phyloP scores from a whole-genome alignment of 2,113 vertebrate species.

The Macrotus californicus region DNA sequence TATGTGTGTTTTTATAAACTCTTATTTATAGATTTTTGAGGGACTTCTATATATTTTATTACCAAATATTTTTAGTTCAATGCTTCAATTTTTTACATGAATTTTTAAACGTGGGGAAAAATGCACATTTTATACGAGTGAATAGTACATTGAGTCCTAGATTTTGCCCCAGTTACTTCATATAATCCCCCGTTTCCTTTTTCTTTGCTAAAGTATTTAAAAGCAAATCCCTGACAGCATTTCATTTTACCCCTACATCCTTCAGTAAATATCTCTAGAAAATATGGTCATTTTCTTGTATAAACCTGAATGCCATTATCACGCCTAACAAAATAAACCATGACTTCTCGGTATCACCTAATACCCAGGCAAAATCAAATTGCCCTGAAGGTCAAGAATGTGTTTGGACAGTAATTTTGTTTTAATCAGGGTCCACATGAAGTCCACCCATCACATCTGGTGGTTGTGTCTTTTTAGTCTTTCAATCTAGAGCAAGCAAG shows the following conservation, averaged over 20 bases:
- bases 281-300: not conserved
- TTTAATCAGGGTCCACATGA: not conserved
- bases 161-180: not conserved
- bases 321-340: not conserved
- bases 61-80: not conserved
- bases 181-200: not conserved
- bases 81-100: not conserved
- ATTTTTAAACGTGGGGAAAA: not conserved
- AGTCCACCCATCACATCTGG: not conserved
- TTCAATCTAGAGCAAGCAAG: not conserved
- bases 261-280: not conserved
- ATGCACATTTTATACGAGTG: not conserved
- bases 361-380: not conserved
- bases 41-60: not conserved
- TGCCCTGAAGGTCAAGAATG: not conserved
- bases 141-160: not conserved
- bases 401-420: not conserved
- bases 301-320: not conserved
- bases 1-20: not conserved
- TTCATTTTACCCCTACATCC: not conserved
- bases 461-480: not conserved
- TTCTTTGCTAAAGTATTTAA: slow-evolving; percentile 23
- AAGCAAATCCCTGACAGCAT: not conserved
- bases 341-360: not conserved
- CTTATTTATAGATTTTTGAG: not conserved